Evolutionary conservation across 2,113 vertebrate species (phyloP), one percentile per base, ranked within the genome.

Genomic region (Sinocyclocheilus anophthalmus): DNA sequence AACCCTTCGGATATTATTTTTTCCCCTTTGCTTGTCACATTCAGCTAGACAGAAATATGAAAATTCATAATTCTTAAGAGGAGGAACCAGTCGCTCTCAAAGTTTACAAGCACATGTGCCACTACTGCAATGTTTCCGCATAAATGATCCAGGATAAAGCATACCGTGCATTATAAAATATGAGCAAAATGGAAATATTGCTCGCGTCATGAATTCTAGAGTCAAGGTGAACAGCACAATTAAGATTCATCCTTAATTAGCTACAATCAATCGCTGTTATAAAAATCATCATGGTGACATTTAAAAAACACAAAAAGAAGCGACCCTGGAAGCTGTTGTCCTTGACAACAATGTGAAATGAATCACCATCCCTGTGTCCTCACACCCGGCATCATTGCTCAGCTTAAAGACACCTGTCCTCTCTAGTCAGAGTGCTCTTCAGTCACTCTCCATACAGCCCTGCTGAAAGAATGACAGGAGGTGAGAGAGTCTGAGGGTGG

Each of bases 231-330:
- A 55, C 61, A 83, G n/a, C 67, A 73, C 45, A 77, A 53, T 53
- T 76, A 85, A 81, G 83, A 86, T 75, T 84, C 39, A 87, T 80
- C 77, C 55, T 75, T 87, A 88, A 85, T 86, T 86, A 86, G 61
- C 65, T 67, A 81, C 82, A 88, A 88, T 61, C 81, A 76, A 84
- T 24, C 73, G 18, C 26, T 33, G 63, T 78, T 63, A 84, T 80
- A 86, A 86, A 78, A 83, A 48, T 78, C 57, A 63, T 42, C 76
- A 42, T 39, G 67, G 30, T 61, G 57, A 61, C 65, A 73, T 37
- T 39, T 55, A 42, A 67, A 70, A n/a, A 37, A 70, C 30, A 53
- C 78, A 81, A 42, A 42, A 61, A 33, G 37, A 72, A 70, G 11
- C 12, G 26, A 75, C n/a, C 55, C 48, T 73, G 57, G 81, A 55